Evolutionary conservation across 53 echinoderm and acorn worm species (phyloP), one percentile per base, ranked within the genome.

Genomic region (Mesocentrotus franciscanus): DNA sequence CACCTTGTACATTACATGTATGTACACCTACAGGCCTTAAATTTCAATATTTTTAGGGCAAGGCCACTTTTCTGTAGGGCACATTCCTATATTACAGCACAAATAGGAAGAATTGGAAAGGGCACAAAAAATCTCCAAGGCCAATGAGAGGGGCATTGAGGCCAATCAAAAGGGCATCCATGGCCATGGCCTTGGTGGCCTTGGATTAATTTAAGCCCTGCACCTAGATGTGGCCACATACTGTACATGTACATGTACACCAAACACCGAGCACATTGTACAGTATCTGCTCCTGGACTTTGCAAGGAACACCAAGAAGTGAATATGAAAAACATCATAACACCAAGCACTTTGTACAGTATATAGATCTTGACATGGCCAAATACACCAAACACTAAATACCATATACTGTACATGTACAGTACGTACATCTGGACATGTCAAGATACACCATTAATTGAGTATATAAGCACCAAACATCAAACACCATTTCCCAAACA

Each of bases 251-350:
- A 95, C 95, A 92, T 56, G 97, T 95, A 61, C 75, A 97, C 97
- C 90, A 96, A 95, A 97, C 96, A 95, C 97, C 2, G 81, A 96
- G 90, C 92, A 97, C 92, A 15, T 34, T 74, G 97, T 97, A 71
- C 92, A 95, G 32, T 97, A 98, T 85, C 95, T 97, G 12, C 95
- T 85, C 26, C 89, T 97, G 0, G 97, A 98, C 90, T 97, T 98
- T 97, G 97, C 98, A 16, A 98, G 97, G 93, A 96, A 93, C 60
- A 97, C 96, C 71, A 97, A 98, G 95, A 97, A 94, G 98, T 98
- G 95, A 96, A 95, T 95, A 30, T 15, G 14, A 1, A 5, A 12
- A 61, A 14, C 61, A 61, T 15, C 61, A 61, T n/a, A 10, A 61
- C 62, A 62, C 97, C 9, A 94, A 97, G 91, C 95, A 97, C 91